Evolutionary conservation across 2,888 invertebrate species (phyloP), one percentile per base, ranked within the genome.

Genomic region (Anthophora plumipes): DNA sequence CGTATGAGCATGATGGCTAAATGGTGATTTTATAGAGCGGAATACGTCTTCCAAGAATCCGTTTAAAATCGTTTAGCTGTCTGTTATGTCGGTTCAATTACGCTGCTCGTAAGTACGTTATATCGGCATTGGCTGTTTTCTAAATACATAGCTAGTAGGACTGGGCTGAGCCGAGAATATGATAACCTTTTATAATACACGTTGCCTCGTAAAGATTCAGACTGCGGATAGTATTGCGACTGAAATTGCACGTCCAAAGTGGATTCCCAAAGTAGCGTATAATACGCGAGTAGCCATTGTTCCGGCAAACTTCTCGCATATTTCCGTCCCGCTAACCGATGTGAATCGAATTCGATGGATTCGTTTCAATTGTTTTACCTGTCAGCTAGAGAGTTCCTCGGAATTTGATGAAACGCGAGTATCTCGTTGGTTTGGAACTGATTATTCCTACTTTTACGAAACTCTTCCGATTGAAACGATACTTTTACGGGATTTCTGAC

Each of bases 1-100:
- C 25, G 43, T 46, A 41, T 14, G 52, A 25, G 46, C 14, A 17
- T 64, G 60, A 9, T 57, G 67, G 52, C 68, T 64, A 61, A 68
- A 85, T 83, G 83, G 85, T 90, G 90, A 90, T 91, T 92, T 91
- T 90, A 91, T 90, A 89, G 86, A 87, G 85, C 82, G 81, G 76
- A 88, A 88, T 88, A 83, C 77, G 86, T 86, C 85, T 92, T 92
- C 91, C 87, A 85, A 86, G 92, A 92, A 92, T 89, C 87, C 85
- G 87, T 90, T 90, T 89, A 85, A 82, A 87, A 80, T 83, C 79
- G 81, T 86, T 89, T 87, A 88, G 77, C 81, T 83, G 86, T 86
- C 84, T 83, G 87, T 86, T 80, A 71, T 76, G 80, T 81, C 78
- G 80, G 77, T 89, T 90, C 88, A 89, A 90, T 90, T 91, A 89